Base-by-base conservation (phyloP, 2,888 invertebrate genomes). In the Ichneumoninae sp. region DNA sequence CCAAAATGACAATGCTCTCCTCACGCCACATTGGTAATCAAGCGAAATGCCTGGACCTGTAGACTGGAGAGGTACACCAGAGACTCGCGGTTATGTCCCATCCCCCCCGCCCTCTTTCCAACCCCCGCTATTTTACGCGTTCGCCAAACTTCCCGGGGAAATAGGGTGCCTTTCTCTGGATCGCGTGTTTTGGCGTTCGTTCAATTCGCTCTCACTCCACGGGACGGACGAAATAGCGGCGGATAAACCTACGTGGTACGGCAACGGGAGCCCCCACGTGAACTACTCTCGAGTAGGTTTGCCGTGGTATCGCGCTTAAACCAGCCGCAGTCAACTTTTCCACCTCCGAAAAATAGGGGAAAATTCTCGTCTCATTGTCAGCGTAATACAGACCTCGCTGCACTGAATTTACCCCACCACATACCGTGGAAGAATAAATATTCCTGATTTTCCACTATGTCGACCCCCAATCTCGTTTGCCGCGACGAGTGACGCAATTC, bases 161-260 rank as follows among this genome's bases (percentile, higher is more conserved):
- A 63, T 7, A 66, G 30, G 50, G 76, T 76, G 71, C 57, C 74
- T 83, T 75, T 75, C 74, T 79, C 50, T 50, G 33, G 69, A 57
- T 33, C 73, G 60, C 70, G 73, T 84, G 60, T 84, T 84, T 81
- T 84, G 83, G 83, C 83, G 76, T 77, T 77, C 77, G 83, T 81
- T 84, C 83, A 84, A 84, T 84, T 84, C 81, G 66, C 79, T 65
- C 66, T 76, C 80, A 60, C 66, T 60, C 40, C 47, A 50, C 26
- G 26, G 73, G 77, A 81, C 68, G 33, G 47, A 47, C 69, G 63
- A 65, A 74, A 76, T 81, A 73, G 63, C 70, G 52, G 60, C 7
- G 69, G 57, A 76, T 80, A 80, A 83, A 80, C 77, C 50, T 47
- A 68, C 68, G 66, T 73, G 13, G 71, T 68, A 73, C 50, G 63